Percentiles rank a stretch among this genome's conserved stretches.
These are phyloP conservation scores for Caenorhabditis panamensis DNA, from an alignment of 2,888 invertebrate species.

Conservation along the genomic window DNA sequence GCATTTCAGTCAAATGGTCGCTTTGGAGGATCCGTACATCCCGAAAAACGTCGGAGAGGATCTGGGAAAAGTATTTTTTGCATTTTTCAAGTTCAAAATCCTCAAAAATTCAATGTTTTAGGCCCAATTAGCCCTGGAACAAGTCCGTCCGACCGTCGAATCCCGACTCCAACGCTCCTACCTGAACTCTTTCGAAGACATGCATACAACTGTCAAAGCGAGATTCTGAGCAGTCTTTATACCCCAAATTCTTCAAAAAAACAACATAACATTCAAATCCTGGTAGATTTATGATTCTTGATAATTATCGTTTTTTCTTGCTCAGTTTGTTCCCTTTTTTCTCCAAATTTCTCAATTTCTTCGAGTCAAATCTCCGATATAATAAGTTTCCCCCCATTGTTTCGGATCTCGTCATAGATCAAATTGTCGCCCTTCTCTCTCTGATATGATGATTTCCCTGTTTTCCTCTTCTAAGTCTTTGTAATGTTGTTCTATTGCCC, in stretches of 20 bases:
- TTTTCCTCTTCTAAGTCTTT: too few species aligned
- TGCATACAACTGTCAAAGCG: conserved; percentile 50
- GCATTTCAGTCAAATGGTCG: conserved; percentile 36
- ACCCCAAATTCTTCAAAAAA: neutral
- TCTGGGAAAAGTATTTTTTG: conserved; percentile 37
- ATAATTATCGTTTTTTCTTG: neutral
- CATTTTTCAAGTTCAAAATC: neutral
- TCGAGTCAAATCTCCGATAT: too few species aligned
- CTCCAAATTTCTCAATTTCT: neutral
- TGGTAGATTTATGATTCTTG: too few species aligned
- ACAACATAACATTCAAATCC: too few species aligned
- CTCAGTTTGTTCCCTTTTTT: neutral
- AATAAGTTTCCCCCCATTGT: too few species aligned
- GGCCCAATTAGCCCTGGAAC: conserved; percentile 38
- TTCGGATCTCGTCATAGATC: too few species aligned
- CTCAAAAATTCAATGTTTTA: conserved; percentile 2
- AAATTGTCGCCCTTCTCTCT: too few species aligned
- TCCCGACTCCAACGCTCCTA: conserved; percentile 49
- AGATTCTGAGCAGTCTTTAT: conserved; percentile 38
- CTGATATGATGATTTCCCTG: too few species aligned
- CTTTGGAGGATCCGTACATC: conserved; percentile 23
- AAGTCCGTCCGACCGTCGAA: conserved; percentile 35
- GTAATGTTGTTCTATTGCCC: too few species aligned
- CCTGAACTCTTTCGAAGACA: conserved; percentile 53
- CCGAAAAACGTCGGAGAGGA: conserved; percentile 50